Evolutionary conservation across 2,797 vertebrate genomes (phyloP), one percentile per base, ranked within the genome.

Genomic region (Hephaestus fuliginosus): DNA sequence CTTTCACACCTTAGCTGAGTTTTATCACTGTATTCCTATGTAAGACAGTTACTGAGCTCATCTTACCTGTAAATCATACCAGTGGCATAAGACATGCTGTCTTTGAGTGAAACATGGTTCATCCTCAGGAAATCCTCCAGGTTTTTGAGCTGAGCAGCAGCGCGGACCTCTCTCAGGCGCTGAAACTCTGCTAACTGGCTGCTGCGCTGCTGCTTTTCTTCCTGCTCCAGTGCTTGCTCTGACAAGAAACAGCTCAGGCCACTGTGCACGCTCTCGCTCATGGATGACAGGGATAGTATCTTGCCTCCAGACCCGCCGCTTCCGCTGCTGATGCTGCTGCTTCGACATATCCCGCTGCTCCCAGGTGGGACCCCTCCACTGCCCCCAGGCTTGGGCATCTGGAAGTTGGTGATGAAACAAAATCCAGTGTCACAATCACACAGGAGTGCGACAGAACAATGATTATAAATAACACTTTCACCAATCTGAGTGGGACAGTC

Each of bases 51-150:
- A 25, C 51, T 10, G 65, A 20, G 22, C 20, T 18, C 20, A 62
- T 74, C 96, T 96, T 95, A 99, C 97, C 97, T 97, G 96, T 98
- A 98, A 69, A 89, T 96, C 98, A 99, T 98, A 87, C 97, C 97
- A 0, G 97, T 98, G 80, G 91, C 65, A 69, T 84, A 93, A 30
- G 97, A 96, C 1, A 96, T 95, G 73, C 95, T 93, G 81, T 97
- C 92, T 11, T 96, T 96, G 87, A 98, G 94, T 12, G 97, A 97
- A 12, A 98, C 96, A 53, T 96, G 95, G 71, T 99, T 98, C 95
- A 96, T 97, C 86, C 89, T 95, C 36, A 99, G 96, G 91, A 99
- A 99, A 81, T 97, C 97, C 90, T 99, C 97, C 94, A 97, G 94
- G 78, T 96, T 98, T 93, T 96, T 97, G 76, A 95, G 95, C 94